These are phyloP conservation scores for Caracal caracal DNA, from an alignment of 2,113 vertebrate genomes.

Conservation along the genomic window DNA sequence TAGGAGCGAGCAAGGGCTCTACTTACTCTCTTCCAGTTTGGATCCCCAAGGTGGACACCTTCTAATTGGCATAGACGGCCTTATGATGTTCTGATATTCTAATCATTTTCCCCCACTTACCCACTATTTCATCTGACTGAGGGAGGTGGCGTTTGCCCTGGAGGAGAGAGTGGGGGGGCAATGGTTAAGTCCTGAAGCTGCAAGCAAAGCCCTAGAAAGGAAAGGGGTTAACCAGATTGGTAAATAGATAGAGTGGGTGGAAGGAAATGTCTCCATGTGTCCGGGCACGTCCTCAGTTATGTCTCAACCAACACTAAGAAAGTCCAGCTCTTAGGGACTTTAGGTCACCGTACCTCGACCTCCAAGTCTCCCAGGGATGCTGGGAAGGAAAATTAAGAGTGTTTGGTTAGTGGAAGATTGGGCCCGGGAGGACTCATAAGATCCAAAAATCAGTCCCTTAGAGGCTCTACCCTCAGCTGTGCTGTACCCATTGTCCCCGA, in stretches of 20 bases:
- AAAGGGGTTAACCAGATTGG: neutral
- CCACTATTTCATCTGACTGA: neutral
- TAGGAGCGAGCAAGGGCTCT: neutral
- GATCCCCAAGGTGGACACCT: neutral
- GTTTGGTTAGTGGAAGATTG: neutral
- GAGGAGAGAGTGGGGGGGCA: neutral
- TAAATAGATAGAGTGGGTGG: neutral
- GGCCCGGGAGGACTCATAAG: neutral
- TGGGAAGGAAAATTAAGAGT: constrained; percentile 37
- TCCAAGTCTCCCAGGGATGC: neutral
- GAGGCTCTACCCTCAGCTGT: neutral
- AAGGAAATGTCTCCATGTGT: neutral
- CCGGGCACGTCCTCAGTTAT: neutral
- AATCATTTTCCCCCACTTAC: neutral
- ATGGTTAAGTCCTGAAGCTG: neutral
- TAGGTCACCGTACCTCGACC: neutral
- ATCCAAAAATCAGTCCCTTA: neutral
- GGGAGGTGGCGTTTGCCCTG: neutral
- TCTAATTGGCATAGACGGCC: neutral
- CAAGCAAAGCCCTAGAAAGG: neutral
- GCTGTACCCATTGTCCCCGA: neutral
- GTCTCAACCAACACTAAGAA: neutral
- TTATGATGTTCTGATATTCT: neutral
- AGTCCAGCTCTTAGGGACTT: neutral
- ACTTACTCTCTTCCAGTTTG: neutral